Percentiles rank a stretch among this genome's conserved stretches.
phyloP scores from a whole-genome alignment of 2,888 invertebrate species.

The Minunthozetes semirufus region DNA sequence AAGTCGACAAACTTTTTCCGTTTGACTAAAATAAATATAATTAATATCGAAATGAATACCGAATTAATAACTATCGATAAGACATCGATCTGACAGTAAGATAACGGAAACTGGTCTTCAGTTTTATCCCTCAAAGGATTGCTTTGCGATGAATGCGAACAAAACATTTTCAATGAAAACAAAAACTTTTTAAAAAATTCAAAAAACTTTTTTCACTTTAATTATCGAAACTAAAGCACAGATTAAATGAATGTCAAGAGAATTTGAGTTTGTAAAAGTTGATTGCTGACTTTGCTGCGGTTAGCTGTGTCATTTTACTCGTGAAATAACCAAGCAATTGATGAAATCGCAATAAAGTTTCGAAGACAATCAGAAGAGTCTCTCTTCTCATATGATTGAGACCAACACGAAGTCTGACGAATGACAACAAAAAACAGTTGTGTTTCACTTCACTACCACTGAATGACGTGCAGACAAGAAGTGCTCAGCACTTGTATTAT shows the following conservation, averaged over 20 bases:
- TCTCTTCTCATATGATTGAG: background rate
- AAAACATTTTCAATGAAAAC: conserved; percentile 8
- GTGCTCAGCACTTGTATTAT: background rate
- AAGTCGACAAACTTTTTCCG: conserved; percentile 5
- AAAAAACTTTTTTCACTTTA: background rate
- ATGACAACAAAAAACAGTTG: background rate
- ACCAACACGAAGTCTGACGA: background rate
- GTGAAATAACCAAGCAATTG: no score
- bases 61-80: background rate
- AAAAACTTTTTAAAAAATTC: background rate
- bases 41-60: background rate
- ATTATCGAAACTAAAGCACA: background rate
- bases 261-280: no score
- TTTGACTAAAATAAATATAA: background rate
- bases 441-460: background rate
- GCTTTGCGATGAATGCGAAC: background rate
- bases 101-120: background rate
- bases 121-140: background rate
- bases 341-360: no score
- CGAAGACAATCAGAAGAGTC: no score
- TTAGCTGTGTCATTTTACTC: no score
- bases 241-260: no score
- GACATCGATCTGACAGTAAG: background rate
- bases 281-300: no score
- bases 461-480: background rate